Evolutionary conservation across 2,797 vertebrate genomes (phyloP).

Genomic region (Nannoperca australis): DNA sequence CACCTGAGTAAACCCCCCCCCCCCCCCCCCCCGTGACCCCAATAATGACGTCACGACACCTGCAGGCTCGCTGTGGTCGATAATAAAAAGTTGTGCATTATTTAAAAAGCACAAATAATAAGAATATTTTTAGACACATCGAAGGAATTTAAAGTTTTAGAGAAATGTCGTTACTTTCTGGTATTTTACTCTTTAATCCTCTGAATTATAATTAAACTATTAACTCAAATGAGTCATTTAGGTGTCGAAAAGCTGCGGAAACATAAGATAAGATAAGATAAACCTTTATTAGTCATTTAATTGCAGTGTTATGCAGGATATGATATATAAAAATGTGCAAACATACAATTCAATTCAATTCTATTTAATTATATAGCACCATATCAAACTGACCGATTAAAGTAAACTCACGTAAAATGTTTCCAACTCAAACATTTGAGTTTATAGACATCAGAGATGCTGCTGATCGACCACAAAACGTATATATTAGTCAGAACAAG

Average conservation of each 20-base stretch:
- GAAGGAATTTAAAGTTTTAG: not conserved
- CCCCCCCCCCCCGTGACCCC: conserved; percentile 57
- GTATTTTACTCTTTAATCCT: not conserved
- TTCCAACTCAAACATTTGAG: not conserved
- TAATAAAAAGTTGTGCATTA: not conserved
- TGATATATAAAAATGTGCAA: not conserved
- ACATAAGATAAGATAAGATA: not conserved
- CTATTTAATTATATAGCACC: no score
- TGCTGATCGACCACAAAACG: not conserved
- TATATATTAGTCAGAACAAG: not conserved
- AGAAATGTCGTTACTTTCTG: not conserved
- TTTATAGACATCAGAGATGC: not conserved
- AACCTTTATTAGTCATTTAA: no score
- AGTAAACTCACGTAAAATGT: not conserved
- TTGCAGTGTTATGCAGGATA: no score
- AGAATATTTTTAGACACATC: not conserved
- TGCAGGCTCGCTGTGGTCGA: fast-evolving
- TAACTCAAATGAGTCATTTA: not conserved
- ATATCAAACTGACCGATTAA: not conserved
- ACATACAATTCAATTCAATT: no score
- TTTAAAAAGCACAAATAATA: not conserved
- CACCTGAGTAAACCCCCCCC: conserved; percentile 35
- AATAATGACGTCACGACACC: conserved; percentile 26
- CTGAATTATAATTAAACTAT: not conserved
- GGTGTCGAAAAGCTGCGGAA: not conserved